Base-by-base conservation (phyloP, 2,797 vertebrate genomes). In the Coccyzus lansbergi region DNA sequence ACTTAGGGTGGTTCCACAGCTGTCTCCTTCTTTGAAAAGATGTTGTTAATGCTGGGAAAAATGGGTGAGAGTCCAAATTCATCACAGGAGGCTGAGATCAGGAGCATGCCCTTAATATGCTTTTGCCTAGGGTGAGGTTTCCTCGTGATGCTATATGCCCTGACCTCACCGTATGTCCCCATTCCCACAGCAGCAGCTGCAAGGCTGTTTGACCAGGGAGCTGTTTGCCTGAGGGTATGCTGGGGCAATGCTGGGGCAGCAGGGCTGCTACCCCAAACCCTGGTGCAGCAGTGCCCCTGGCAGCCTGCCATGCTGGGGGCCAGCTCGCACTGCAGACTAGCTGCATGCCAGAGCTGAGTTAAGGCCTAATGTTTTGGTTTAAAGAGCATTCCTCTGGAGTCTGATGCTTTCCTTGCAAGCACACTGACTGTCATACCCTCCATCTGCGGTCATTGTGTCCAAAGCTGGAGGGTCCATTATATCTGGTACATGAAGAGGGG, bases 371-470 rank as follows among this genome's bases (percentile, higher is more conserved):
- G 0, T 14, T 84, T 48, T 4, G 4, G 1, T 33, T 10, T 70
- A 51, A 64, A 58, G 46, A 71, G 33, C 42, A 76, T 63, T 65
- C 26, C 44, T 84, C 12, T 51, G 8, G 65, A 72, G 28, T 46
- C 15, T 25, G 22, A 5, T 5, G 24, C 33, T 76, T 55, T 80
- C 24, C 21, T 25, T 72, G 24, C 0, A 1, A 14, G 22, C 2
- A 0, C 9, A 1, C 0, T 46, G 63, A 20, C 63, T 91, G 14
- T 33, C 79, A 28, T 1, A 31, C 4, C 7, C 15, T 58, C 34
- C 31, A 1, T 31, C 60, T 1, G 1, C 22, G 12, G 3, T 38
- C n/a, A 4, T 9, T 0, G 0, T 9, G 17, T 38, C 40, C 49
- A 31, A 19, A 59, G 36, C 25, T 28, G 29, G 53, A 67, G 7